These are phyloP conservation scores for Caenorhabditis inopinata DNA, from an alignment of 1,140 invertebrate genomes.

Conservation along the genomic window DNA sequence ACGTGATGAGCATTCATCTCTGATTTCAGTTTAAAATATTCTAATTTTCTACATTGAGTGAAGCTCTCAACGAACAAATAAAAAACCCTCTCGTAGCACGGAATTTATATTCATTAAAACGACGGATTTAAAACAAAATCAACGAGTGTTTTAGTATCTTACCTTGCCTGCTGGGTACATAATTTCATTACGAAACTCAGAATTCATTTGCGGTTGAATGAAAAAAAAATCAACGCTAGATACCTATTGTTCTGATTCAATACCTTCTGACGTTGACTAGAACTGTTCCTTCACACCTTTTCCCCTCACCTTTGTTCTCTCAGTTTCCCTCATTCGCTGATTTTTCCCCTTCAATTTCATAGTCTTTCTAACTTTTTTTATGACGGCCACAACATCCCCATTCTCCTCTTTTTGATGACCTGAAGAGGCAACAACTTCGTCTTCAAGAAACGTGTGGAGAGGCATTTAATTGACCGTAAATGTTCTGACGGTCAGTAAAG, in stretches of 20 bases:
- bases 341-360: neutral
- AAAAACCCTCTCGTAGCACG: too few species aligned
- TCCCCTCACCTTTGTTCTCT: constrained; percentile 1
- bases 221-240: neutral
- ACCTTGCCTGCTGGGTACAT: too few species aligned
- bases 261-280: neutral
- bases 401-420: constrained; percentile 29
- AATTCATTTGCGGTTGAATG: too few species aligned
- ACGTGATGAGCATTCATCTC: too few species aligned
- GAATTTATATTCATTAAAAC: too few species aligned
- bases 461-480: constrained; percentile 29
- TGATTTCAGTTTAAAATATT: too few species aligned
- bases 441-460: constrained; percentile 15
- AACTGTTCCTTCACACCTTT: neutral
- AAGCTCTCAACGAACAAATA: too few species aligned
- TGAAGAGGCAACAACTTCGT: constrained; percentile 28
- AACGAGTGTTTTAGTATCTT: too few species aligned
- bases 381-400: constrained; percentile 12
- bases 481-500: constrained; percentile 1
- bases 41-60: too few species aligned
- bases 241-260: neutral
- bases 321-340: neutral
- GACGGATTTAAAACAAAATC: too few species aligned
- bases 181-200: too few species aligned
- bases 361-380: constrained; percentile 22